Evolutionary conservation across 2,888 invertebrate species (phyloP), one percentile per base, ranked within the genome.

Genomic region (Cyrtodaria siliqua): DNA sequence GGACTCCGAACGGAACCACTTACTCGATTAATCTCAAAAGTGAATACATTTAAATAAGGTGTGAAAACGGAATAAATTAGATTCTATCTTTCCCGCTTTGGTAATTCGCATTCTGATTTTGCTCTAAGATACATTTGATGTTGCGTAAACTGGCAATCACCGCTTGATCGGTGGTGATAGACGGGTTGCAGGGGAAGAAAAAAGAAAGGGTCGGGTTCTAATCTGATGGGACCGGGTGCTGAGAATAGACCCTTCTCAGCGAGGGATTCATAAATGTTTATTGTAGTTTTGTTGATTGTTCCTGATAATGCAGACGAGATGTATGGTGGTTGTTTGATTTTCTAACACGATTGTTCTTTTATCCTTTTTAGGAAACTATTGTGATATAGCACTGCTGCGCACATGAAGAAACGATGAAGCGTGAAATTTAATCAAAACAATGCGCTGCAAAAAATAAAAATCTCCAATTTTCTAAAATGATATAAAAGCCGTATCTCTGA

Each of bases 31-130:
- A 66, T 61, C 42, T 27, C 42, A 61, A 53, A 64, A 70, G 52
- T 52, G 76, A 60, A 20, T 52, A 66, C 62, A 76, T 66, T 66
- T 53, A 53, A 57, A 6, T 26, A 70, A 74, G 79, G 79, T 79
- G 79, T 59, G 79, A 79, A 79, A 69, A 70, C 61, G 12, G 73
- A 67, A 70, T 62, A 66, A 67, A 59, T 67, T 57, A 44, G 73
- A 79, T 79, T 18, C 12, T 79, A 79, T 79, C 79, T 33, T 40
- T 53, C 55, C 20, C 26, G 53, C 33, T 23, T 29, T 47, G 44
- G n/a, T 20, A 18, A 42, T 42, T 42, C 26, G 24, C 23, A 24
- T 33, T 40, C 27, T 18, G 53, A 50, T 55, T 57, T 47, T 55
- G 50, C 57, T 24, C 44, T 18, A 23, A n/a, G 33, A 42, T 59